Evolutionary conservation across 2,888 invertebrate species (phyloP).

Genomic region (Octonoba sinensis): DNA sequence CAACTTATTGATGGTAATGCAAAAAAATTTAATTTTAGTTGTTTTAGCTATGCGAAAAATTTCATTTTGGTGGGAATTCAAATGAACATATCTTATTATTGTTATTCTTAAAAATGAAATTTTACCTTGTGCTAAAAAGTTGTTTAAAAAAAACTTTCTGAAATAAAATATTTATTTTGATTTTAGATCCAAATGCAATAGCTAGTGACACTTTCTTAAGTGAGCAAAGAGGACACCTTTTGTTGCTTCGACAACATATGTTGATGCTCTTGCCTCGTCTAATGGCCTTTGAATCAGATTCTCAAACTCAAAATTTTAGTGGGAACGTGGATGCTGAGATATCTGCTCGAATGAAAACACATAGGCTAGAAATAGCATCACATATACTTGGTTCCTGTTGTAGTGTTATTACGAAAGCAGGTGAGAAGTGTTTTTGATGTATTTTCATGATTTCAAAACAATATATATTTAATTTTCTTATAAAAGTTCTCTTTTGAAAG

Average conservation of each 20-base stretch:
- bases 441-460: not conserved
- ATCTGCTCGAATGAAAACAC: constrained; percentile 38
- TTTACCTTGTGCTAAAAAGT: too few relatives aligned
- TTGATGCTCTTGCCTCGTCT: constrained; percentile 47
- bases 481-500: not conserved
- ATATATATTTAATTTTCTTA: too few relatives aligned
- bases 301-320: not conserved
- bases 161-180: not conserved
- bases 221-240: constrained; percentile 55
- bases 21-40: too few relatives aligned
- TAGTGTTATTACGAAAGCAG: constrained; percentile 43
- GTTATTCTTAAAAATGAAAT: too few relatives aligned
- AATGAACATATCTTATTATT: too few relatives aligned
- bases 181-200: constrained; percentile 31
- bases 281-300: constrained; percentile 22
- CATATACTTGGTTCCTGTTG: constrained; percentile 51
- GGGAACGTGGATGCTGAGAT: constrained; percentile 25
- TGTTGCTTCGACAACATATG: constrained; percentile 51
- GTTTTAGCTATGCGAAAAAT: too few relatives aligned
- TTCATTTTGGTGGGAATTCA: too few relatives aligned
- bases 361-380: constrained; percentile 44
- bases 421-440: constrained; percentile 8
- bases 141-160: too few relatives aligned
- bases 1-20: too few relatives aligned
- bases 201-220: constrained; percentile 38